phyloP scores from a whole-genome alignment of 1,140 invertebrate species.

The Vollenhovia emeryi region DNA sequence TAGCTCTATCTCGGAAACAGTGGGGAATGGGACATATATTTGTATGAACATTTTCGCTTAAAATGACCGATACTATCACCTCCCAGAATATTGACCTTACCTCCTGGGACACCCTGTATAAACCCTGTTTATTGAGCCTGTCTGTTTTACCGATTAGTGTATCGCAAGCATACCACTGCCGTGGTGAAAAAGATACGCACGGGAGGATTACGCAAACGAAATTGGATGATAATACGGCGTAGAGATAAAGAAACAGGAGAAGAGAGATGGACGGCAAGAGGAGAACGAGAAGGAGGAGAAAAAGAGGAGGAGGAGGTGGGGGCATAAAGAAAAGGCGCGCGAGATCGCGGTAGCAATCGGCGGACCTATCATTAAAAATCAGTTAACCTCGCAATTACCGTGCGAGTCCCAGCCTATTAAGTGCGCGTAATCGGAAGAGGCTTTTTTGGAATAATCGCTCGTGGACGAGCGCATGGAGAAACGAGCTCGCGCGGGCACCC shows the following conservation, averaged over 20 bases:
- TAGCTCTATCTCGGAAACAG: too few species aligned
- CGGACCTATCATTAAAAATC: conserved; percentile 75
- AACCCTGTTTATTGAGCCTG: background rate
- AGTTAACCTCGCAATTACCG: conserved; percentile 76
- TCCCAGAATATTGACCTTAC: too few species aligned
- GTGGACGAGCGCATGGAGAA: conserved; percentile 48
- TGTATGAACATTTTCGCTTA: too few species aligned
- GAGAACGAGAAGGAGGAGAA: background rate
- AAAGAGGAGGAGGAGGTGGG: conserved; percentile 17
- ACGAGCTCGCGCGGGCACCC: conserved; percentile 61
- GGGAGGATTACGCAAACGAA: conserved; percentile 21
- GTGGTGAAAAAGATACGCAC: background rate
- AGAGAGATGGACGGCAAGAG: background rate
- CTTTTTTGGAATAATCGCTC: conserved; percentile 72
- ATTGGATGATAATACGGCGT: conserved; percentile 21
- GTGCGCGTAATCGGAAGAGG: conserved; percentile 71
- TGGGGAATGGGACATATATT: too few species aligned
- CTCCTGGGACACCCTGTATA: too few species aligned
- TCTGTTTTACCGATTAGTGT: background rate
- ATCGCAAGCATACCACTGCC: background rate
- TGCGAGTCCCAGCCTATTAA: conserved; percentile 73
- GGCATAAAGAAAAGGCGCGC: conserved; percentile 50
- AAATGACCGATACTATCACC: too few species aligned
- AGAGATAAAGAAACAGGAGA: conserved; percentile 10
- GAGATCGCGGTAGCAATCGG: conserved; percentile 70